Evolutionary conservation across 2,888 invertebrate species (phyloP).

Genomic region (Hemithea aestivaria): DNA sequence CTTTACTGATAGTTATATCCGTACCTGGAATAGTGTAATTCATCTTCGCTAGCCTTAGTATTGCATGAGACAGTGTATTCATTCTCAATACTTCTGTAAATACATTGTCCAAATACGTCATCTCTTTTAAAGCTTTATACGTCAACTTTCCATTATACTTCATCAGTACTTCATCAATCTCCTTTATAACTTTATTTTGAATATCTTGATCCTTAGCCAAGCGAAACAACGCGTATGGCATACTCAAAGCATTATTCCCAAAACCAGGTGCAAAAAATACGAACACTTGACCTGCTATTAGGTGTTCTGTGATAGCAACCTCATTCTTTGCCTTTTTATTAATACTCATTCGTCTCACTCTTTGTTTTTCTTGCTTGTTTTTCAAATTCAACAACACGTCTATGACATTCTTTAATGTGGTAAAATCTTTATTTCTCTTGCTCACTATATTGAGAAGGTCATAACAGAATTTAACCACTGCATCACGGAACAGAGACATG

Average conservation of each 20-base stretch:
- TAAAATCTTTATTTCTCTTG: constrained; percentile 11
- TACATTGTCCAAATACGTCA: constrained; percentile 60
- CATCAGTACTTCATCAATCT: constrained; percentile 45
- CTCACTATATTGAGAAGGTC: constrained; percentile 28
- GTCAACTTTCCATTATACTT: constrained; percentile 46
- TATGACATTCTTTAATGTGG: constrained; percentile 26
- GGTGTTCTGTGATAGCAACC: constrained; percentile 41
- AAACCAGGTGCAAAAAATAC: constrained; percentile 63
- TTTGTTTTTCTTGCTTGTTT: constrained; percentile 19
- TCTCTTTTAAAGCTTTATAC: constrained; percentile 53
- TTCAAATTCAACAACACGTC: constrained; percentile 31
- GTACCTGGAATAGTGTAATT: constrained; percentile 52
- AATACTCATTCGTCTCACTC: constrained; percentile 4
- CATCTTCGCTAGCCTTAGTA: constrained; percentile 45
- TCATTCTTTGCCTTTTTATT: constrained; percentile 26
- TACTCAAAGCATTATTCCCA: constrained; percentile 55
- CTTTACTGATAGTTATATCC: constrained; percentile 49
- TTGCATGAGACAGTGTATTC: constrained; percentile 58
- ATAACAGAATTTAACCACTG: constrained; percentile 28
- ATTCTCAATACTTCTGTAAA: constrained; percentile 44
- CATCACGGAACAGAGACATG: constrained; percentile 28
- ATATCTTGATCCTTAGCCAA: constrained; percentile 51
- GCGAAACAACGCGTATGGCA: constrained; percentile 51
- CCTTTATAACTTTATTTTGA: constrained; percentile 47
- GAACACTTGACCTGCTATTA: constrained; percentile 57